Conservation (phyloP, 1,140 invertebrate genomes). For the Onthophagus taurus region DNA sequence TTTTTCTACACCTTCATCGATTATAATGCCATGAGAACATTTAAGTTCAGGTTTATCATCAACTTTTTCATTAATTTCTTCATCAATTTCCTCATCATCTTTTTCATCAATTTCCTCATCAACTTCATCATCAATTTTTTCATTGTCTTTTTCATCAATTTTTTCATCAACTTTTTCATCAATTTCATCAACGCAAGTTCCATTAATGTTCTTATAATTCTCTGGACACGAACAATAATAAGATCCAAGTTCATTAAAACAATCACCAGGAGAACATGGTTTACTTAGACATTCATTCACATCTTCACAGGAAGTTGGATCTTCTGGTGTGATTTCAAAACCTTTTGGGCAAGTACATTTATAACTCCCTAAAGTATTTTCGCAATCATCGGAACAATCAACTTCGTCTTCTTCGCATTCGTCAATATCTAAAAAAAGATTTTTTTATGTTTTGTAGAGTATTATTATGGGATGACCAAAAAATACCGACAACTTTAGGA, state of each 20-base stretch:
- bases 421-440: slow-evolving; percentile 57
- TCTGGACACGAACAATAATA: slow-evolving; percentile 39
- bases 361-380: slow-evolving; percentile 40
- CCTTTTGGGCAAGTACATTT: slow-evolving; percentile 33
- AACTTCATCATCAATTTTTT: slow-evolving; percentile 6
- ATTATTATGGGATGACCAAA: no score
- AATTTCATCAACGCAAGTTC: no score
- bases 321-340: slow-evolving; percentile 11
- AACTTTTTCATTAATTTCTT: no score
- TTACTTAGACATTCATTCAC: not conserved
- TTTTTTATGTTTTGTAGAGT: no score
- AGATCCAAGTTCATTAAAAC: slow-evolving; percentile 2
- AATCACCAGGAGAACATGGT: not conserved
- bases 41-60: no score
- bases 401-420: slow-evolving; percentile 47
- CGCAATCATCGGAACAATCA: slow-evolving; percentile 39
- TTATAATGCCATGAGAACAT: slow-evolving; percentile 10
- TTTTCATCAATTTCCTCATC: slow-evolving; percentile 27
- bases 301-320: slow-evolving; percentile 1
- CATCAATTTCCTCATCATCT: slow-evolving; percentile 40
- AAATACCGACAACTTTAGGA: no score
- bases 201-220: not conserved
- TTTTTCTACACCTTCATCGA: slow-evolving; percentile 38
- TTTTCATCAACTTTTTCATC: slow-evolving; percentile 2
- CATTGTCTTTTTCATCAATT: slow-evolving; percentile 11